A percentile compares a stretch with the other conserved stretches of the same genome.
Evolutionary conservation across 2,113 vertebrate species (phyloP).

Genomic region (Neodon shergylaensis): DNA sequence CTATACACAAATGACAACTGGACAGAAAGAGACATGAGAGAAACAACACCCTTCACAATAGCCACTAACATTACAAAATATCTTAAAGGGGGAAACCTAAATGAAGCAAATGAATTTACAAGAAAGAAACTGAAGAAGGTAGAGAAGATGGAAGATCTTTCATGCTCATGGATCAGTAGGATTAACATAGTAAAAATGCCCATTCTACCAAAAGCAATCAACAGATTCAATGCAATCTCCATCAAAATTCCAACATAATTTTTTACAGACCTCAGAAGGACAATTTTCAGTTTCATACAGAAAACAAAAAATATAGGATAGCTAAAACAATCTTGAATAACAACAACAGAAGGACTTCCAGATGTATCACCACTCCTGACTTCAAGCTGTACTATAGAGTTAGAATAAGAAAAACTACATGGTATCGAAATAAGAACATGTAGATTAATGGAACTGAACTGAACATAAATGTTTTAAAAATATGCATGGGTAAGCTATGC

Average conservation of each 20-base stretch:
- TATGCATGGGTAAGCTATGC: background rate
- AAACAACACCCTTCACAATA: background rate
- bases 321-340: background rate
- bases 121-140: background rate
- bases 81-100: background rate
- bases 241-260: background rate
- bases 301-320: background rate
- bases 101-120: background rate
- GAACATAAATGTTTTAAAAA: background rate
- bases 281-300: background rate
- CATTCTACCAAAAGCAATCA: background rate
- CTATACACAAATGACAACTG: background rate
- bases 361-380: background rate
- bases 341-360: too few relatives aligned
- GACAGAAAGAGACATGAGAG: background rate
- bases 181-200: background rate
- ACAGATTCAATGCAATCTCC: background rate
- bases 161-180: background rate
- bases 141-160: background rate
- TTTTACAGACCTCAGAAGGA: background rate
- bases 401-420: background rate
- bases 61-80: background rate
- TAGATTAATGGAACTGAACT: background rate
- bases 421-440: background rate
- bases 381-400: background rate